A percentile compares a stretch with the other conserved stretches of the same genome.
These are phyloP conservation scores for Phocoena phocoena DNA, from an alignment of 2,113 vertebrate genomes.

Conservation along the genomic window DNA sequence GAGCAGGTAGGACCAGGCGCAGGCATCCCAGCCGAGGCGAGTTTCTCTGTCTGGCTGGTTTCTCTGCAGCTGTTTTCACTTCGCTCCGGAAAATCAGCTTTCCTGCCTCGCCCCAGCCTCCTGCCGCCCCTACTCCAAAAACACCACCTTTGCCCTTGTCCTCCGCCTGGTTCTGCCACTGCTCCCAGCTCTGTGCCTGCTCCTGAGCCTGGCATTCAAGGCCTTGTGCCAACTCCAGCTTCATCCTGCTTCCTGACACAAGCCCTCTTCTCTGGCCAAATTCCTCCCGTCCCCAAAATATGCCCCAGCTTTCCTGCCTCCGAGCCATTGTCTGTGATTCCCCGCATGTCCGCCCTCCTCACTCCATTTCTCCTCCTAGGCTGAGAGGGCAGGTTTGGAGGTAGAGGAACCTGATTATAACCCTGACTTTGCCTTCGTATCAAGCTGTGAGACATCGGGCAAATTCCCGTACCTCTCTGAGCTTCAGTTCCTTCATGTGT, in stretches of 20 bases:
- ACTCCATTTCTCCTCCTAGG: not conserved
- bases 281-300: fast-evolving
- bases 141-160: not conserved
- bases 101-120: fast-evolving
- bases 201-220: not conserved
- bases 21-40: not conserved
- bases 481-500: fast-evolving
- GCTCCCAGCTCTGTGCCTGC: not conserved
- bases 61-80: fast-evolving
- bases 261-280: not conserved
- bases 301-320: not conserved
- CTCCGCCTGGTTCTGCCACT: fast-evolving
- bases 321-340: not conserved
- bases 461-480: not conserved
- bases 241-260: fast-evolving
- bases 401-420: no score
- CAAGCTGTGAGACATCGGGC: fast-evolving
- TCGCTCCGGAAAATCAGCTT: fast-evolving
- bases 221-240: not conserved
- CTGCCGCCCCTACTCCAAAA: fast-evolving
- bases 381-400: no score
- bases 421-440: not conserved
- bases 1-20: not conserved
- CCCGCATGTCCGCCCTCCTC: fast-evolving
- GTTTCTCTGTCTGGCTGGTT: not conserved